phyloP scores from a whole-genome alignment of 2,797 vertebrate genomes.

The Rhinoraja longicauda region DNA sequence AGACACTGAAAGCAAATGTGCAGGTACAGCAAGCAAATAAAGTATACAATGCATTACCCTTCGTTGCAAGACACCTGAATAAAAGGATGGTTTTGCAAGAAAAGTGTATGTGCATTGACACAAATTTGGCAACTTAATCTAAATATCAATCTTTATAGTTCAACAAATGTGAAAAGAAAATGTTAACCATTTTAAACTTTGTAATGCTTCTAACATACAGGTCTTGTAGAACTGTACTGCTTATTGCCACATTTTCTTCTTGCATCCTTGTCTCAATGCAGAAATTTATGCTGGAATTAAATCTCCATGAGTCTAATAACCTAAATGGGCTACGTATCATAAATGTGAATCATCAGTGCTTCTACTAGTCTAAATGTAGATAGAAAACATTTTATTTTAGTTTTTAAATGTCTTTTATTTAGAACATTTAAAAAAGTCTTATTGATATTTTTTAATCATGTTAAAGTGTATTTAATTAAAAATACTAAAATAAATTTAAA shows the following conservation, averaged over 20 bases:
- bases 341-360: neutral
- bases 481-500: too few relatives aligned
- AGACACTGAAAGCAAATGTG: too few relatives aligned
- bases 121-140: neutral
- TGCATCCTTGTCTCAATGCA: neutral
- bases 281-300: neutral
- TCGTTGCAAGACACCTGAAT: too few relatives aligned
- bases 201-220: neutral
- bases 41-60: too few relatives aligned
- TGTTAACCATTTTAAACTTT: neutral
- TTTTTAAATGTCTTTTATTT: too few relatives aligned
- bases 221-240: neutral
- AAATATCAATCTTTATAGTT: neutral
- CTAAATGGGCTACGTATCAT: neutral
- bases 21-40: too few relatives aligned
- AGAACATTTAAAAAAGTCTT: too few relatives aligned
- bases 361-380: neutral
- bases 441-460: too few relatives aligned
- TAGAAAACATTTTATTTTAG: neutral
- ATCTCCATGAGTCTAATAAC: neutral
- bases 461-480: too few relatives aligned
- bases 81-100: neutral
- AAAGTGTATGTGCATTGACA: neutral
- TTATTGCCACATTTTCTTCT: neutral
- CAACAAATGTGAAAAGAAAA: neutral